Evolutionary conservation across 2,888 invertebrate species (phyloP), one percentile per base, ranked within the genome.

Genomic region (Nymphalis c-album): DNA sequence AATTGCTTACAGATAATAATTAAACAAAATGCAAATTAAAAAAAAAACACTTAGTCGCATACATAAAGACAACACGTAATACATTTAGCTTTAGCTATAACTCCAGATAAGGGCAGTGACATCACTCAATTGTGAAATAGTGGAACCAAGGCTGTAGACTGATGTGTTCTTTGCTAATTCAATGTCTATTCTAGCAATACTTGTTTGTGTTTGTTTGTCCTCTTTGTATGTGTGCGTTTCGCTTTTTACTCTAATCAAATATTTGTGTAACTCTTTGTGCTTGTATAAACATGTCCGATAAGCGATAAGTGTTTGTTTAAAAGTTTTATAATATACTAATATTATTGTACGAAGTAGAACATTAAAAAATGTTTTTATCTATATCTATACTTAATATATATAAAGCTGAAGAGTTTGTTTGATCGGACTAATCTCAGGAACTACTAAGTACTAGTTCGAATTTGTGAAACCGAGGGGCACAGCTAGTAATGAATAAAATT

Each of bases 31-130:
- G 26, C 26, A 6, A 31, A 31, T 31, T 6, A 31, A 31, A 31
- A 31, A 40, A 55, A 55, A 7, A 22, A 31, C 31, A 20, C 55
- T 22, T 26, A 51, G 22, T 7, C 7, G 20, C 17, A 3, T 4
- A 35, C 46, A 35, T 59, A 7, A 50, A 64, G 8, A 17, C 26
- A n/a, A 53, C 17, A 13, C 45, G 31, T 55, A 48, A 22, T 46
- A 31, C 17, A 48, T 60, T 58, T 58, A 63, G 18, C 46, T 69
- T 60, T 62, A 53, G 26, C 45, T 45, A 20, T 17, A 53, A 66
- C 60, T 61, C 47, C 45, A 57, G 18, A 66, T 66, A 60, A 66
- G 65, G 71, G 51, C 60, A 65, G 67, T 71, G 71, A 71, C 71
- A 71, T 68, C 69, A 73, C 64, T 45, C 46, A 35, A 48, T 66